Evolutionary conservation across 2,888 invertebrate species (phyloP), one percentile per base, ranked within the genome.

Genomic region (Amblyjoppa proteus): DNA sequence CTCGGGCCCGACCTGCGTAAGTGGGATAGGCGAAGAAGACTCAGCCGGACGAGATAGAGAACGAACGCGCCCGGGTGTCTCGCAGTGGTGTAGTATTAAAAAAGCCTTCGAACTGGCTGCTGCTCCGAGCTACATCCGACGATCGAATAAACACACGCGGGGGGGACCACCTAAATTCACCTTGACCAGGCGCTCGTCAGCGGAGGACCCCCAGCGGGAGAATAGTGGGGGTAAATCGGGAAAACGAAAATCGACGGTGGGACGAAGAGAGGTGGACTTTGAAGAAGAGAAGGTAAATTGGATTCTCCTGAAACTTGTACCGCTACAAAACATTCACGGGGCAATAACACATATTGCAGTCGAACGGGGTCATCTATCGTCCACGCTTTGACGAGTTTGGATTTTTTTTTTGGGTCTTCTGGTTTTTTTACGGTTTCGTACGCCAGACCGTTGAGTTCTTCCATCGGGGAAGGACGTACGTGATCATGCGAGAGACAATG

Each of bases 181-280:
- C 69, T 20, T 38, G 38, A 41, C 31, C 49, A 49, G 38, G 28
- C 49, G 74, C 70, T 13, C n/a, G 64, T 16, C 11, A 51, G 78
- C 4, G 49, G 58, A 75, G 69, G 66, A 56, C 20, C 53, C 13
- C 7, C 45, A 34, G 56, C 34, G 51, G n/a, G n/a, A 49, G 20
- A n/a, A 41, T 31, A 41, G 83, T 81, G 74, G 86, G 87, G 77
- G 77, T 61, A 51, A 49, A 75, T 73, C 64, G 56, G 38, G 68
- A 84, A 64, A 74, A 49, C 64, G 66, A 71, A 56, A 64, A 61
- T 53, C 41, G 28, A 45, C 68, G 81, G 69, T 70, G 76, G 80
- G 76, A 77, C 16, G 3, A 16, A 16, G 61, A 74, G 77, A 75
- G 80, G 82, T 0, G 94, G 94, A 93, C 93, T 81, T 81, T 92